Base-by-base conservation (phyloP, 2,888 invertebrate species). In the Mycalesis mineus region DNA sequence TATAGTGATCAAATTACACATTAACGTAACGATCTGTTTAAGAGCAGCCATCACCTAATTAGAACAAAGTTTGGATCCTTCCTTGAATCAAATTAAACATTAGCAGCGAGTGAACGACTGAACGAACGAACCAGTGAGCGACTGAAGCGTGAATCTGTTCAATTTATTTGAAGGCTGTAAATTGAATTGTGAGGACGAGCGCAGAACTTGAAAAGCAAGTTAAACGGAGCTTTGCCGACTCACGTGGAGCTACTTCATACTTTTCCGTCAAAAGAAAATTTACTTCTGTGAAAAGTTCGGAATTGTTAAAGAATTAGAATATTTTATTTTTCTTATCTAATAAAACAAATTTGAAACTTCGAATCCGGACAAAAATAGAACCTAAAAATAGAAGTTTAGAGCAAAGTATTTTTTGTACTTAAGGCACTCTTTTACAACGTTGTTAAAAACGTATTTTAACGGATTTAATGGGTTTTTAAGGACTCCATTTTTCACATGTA, bases 131-230 rank as follows among this genome's bases (percentile, higher is more conserved):
- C 13, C 14, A 47, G 41, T 51, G 54, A 55, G 45, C 17, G 31
- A 37, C 8, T 29, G 40, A 28, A 57, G 57, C 53, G 36, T 7
- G 9, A 57, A 54, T 54, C 57, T 44, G 53, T n/a, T 50, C 50
- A 48, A 54, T 55, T 59, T 54, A 50, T 57, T 51, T 57, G 50
- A 54, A 54, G 54, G 36, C 39, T 55, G 45, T 14, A 47, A 58
- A 58, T 51, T 61, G 13, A 55, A 52, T 61, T 58, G 53, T 44
- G 17, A 58, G 39, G 54, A 31, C 7, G n/a, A 28, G 42, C 42
- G 29, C 29, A 1, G 28, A 9, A 29, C 14, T 31, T 14, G 45
- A 28, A n/a, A 28, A 45, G 9, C 29, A 14, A 29, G 29, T 8
- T 29, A 29, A 14, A 13, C 29, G 22, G 40, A 42, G n/a, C 8